Base-by-base conservation (phyloP, 2,888 invertebrate genomes). In the Acronicta aceris region DNA sequence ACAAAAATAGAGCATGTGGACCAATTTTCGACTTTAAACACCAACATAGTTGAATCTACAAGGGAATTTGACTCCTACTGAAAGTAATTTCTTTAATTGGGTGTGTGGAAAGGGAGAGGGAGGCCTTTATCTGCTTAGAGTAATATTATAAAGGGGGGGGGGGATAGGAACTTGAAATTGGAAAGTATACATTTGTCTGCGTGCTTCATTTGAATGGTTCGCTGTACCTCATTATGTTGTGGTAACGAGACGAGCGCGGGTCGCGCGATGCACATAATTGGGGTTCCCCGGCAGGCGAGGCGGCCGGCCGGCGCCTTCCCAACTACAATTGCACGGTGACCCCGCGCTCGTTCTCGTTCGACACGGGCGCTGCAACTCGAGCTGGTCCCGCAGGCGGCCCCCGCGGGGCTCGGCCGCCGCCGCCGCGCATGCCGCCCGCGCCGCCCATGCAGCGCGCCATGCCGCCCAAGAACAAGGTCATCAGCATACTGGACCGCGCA, bases 401-500 rank as follows among this genome's bases (percentile, higher is more conserved):
- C 10, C 69, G 81, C 75, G 71, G 74, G 70, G 64, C 61, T 47
- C 69, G 74, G 10, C 33, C 33, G 63, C 81, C 76, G 51, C 81
- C 79, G 57, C 84, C 81, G 76, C 72, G 84, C 80, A 61, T 83
- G 80, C 67, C 81, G 74, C 67, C 82, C 93, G 53, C 95, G 95
- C 69, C 93, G 92, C 81, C 95, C 94, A 50, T 95, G 96, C 85
- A 95, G 96, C 50, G 72, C 33, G 54, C 78, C 51, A 73, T 77
- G 67, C 83, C 79, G 12, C 96, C 96, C 64, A 97, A 97, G 91
- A 96, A 96, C 62, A 98, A 98, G 94, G 97, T 98, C 64, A 96
- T 98, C 94, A 97, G 97, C 69, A 98, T 98, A 80, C 92, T 98
- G 77, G 98, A 98, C 89, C 95, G 97, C 57, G 98, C 98, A 0